phyloP scores from a whole-genome alignment of 2,113 vertebrate species.

The Sinocyclocheilus rhinocerous region DNA sequence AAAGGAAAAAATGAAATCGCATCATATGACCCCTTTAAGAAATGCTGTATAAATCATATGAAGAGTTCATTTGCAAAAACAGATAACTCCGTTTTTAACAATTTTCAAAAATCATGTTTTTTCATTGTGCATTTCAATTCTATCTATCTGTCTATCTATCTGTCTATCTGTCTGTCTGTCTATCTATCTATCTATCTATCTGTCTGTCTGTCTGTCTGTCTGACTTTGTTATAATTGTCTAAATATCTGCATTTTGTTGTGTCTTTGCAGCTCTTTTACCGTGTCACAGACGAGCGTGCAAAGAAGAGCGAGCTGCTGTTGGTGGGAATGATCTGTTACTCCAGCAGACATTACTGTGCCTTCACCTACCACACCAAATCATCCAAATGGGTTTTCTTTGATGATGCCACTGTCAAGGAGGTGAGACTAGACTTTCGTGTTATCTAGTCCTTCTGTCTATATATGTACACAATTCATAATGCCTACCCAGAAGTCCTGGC shows the following conservation, averaged over 20 bases:
- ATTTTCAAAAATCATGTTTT: too few species aligned
- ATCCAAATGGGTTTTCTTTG: conserved; percentile 96
- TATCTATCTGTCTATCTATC: too few species aligned
- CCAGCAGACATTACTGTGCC: conserved; percentile 95
- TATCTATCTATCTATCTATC: too few species aligned
- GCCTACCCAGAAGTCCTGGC: neutral
- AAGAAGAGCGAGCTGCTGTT: conserved; percentile 89
- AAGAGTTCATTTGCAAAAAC: too few species aligned
- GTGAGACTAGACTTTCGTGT: conserved; percentile 65
- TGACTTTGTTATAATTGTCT: neutral
- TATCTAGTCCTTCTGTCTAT: neutral
- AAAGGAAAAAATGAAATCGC: too few species aligned
- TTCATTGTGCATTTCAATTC: too few species aligned
- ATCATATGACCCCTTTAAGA: too few species aligned
- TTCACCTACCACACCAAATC: conserved; percentile 95
- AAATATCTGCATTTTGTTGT: neutral
- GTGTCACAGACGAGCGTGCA: conserved; percentile 93
- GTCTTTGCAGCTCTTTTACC: conserved; percentile 87
- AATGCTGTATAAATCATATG: neutral
- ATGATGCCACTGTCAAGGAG: conserved; percentile 99
- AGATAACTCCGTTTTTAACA: too few species aligned
- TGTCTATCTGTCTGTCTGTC: too few species aligned
- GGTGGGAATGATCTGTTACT: conserved; percentile 96
- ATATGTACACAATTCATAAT: neutral
- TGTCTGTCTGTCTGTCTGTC: too few species aligned